These are phyloP conservation scores for Malurus elegans DNA, from an alignment of 2,113 vertebrate genomes.

Conservation along the genomic window DNA sequence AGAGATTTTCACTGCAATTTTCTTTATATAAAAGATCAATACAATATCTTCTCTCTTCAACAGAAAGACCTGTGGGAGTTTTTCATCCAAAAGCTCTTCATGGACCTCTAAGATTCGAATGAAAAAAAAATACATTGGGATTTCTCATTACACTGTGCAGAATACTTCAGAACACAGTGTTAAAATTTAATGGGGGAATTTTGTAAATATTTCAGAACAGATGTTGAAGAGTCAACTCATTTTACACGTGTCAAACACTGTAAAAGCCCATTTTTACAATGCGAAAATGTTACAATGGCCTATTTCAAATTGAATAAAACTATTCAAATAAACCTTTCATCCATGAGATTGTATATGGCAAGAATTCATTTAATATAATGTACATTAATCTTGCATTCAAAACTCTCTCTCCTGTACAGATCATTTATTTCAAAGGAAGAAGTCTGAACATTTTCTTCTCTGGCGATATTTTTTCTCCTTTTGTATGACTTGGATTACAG, in stretches of 20 bases:
- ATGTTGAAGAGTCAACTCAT: background rate
- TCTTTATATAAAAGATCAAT: background rate
- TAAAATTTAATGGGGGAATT: conserved; percentile 30
- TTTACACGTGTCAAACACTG: background rate
- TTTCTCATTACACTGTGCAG: background rate
- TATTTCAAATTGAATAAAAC: conserved; percentile 16
- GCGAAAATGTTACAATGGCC: background rate
- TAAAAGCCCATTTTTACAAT: background rate
- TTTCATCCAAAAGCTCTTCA: background rate
- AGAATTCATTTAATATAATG: background rate
- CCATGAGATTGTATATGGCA: background rate
- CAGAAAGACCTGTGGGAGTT: background rate
- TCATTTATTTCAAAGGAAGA: background rate
- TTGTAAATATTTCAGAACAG: conserved; percentile 36
- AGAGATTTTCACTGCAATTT: background rate
- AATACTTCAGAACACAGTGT: background rate
- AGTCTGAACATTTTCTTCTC: background rate
- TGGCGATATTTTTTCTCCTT: background rate
- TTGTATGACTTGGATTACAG: background rate
- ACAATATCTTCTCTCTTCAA: background rate
- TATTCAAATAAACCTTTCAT: conserved; percentile 34
- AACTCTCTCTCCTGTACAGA: background rate
- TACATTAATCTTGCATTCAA: background rate
- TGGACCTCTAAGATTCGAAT: background rate
- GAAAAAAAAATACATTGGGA: background rate